Conservation (phyloP, 2,797 vertebrate species). For the Balearica regulorum region DNA sequence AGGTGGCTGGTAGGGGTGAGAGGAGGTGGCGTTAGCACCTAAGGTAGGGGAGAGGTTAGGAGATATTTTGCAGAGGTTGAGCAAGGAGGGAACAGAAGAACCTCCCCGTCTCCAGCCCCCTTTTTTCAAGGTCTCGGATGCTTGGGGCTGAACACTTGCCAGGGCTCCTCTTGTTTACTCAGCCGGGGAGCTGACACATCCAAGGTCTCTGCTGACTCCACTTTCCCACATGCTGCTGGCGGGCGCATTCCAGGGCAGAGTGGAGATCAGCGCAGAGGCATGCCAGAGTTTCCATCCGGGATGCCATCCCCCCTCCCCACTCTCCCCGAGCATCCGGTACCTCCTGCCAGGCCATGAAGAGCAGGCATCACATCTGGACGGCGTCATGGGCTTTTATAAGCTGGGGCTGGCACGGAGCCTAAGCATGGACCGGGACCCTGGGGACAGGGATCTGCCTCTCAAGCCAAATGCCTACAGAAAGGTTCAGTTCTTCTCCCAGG, state of each 20-base stretch:
- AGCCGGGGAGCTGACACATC: conserved; percentile 68
- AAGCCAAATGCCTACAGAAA: background rate
- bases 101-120: background rate
- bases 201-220: conserved; percentile 73
- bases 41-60: background rate
- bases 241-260: conserved; percentile 65
- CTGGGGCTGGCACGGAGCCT: background rate
- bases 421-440: background rate
- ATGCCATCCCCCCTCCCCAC: background rate
- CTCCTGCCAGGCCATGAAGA: background rate
- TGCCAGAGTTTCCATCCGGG: conserved; percentile 42
- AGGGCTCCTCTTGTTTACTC: conserved; percentile 72
- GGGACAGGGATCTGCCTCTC: background rate
- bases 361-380: background rate
- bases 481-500: background rate
- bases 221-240: conserved; percentile 69
- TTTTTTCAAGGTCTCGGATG: conserved; percentile 46
- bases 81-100: background rate
- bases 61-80: background rate
- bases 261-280: conserved; percentile 37
- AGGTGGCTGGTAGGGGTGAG: background rate
- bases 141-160: conserved; percentile 48
- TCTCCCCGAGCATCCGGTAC: background rate
- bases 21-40: background rate
- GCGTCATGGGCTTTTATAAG: background rate